Evolutionary conservation across 1,140 invertebrate genomes (phyloP), one percentile per base, ranked within the genome.

Genomic region (Pseudomyrmex flavicornis): DNA sequence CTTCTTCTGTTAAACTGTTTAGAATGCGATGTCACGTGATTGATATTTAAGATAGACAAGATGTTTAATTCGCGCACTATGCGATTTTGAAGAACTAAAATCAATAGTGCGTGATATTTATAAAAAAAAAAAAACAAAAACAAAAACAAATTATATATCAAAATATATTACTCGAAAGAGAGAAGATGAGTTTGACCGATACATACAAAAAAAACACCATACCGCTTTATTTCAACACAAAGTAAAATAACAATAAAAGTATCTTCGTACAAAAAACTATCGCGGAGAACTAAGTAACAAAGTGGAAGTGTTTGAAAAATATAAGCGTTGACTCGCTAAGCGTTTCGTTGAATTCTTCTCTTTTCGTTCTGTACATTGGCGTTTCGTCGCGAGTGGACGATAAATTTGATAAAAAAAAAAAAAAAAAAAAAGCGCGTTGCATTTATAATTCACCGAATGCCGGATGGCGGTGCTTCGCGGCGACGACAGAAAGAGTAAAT

Each of bases 401-500:
- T 77, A 77, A 35, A 77, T 68, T 77, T 46, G 61, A 66, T 69
- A 44, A 56, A 77, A 52, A 77, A 35, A 35, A 35, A 35, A 35
- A 35, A 35, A 35, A 35, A 35, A 35, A n/a, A n/a, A n/a, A 26
- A 26, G 68, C 17, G 20, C 72, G 50, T 68, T 77, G 75, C 63
- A 77, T 77, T 74, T 74, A 74, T 74, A 74, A 74, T 62, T 77
- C 50, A 77, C 17, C 9, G 75, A 63, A 68, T 68, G 74, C 52
- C 62, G 48, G 26, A 56, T 56, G 35, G 12, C 15, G 59, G 73
- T 75, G 73, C 63, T 63, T 75, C 58, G 58, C 20, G 58, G 20
- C 58, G 75, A 56, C 50, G 75, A 77, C 63, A 77, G 44, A 50
- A 68, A 77, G 63, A 69, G 35, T 77, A 77, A 77, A 77, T 77